Evolutionary conservation across 2,888 invertebrate genomes (phyloP).

Genomic region (Agrochola lychnidis): DNA sequence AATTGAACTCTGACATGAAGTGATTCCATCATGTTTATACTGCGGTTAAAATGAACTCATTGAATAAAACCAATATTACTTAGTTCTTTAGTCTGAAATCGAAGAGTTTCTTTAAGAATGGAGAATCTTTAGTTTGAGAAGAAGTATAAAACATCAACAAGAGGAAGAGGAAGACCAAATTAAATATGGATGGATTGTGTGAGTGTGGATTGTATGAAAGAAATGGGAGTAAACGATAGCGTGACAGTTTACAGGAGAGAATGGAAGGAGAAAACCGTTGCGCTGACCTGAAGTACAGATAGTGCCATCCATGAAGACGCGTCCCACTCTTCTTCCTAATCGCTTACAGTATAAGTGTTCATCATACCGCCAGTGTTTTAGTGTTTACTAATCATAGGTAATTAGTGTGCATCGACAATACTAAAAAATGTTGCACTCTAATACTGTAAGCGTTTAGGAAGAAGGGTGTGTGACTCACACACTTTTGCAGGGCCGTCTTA

Average conservation of each 20-base stretch:
- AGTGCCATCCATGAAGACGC: too few species aligned
- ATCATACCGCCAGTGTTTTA: too few species aligned
- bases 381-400: too few species aligned
- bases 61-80: neutral
- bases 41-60: slow-evolving; percentile 2
- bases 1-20: neutral
- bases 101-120: neutral
- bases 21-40: neutral
- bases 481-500: too few species aligned
- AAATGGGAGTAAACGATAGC: neutral
- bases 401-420: too few species aligned
- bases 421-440: too few species aligned
- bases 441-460: too few species aligned
- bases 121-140: neutral
- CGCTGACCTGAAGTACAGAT: neutral
- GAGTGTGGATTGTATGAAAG: too few species aligned
- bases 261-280: neutral
- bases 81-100: neutral
- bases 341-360: too few species aligned
- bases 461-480: too few species aligned
- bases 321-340: too few species aligned
- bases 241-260: neutral
- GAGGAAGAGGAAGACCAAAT: neutral
- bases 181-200: too few species aligned
- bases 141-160: neutral